phyloP scores from a whole-genome alignment of 92 coral and sea anemone species.

The Epizoanthus illoricatus region DNA sequence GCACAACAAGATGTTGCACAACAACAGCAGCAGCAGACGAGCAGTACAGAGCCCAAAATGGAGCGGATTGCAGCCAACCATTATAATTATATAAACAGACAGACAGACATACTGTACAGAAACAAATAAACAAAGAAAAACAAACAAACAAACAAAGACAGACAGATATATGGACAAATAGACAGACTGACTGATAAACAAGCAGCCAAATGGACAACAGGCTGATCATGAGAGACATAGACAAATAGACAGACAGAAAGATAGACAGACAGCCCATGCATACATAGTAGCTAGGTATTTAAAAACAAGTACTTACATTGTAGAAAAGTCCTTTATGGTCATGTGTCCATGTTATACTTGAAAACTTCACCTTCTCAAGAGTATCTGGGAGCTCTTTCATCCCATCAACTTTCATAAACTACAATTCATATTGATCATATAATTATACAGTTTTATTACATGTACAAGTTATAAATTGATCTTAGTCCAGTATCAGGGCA shows the following conservation, averaged over 20 bases:
- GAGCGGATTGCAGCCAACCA: too few relatives aligned
- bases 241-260: neutral
- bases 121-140: too few relatives aligned
- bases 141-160: too few relatives aligned
- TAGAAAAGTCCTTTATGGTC: conserved; percentile 94
- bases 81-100: neutral
- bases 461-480: too few relatives aligned
- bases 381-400: conserved; percentile 72
- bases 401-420: conserved; percentile 87
- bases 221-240: too few relatives aligned
- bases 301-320: conserved; percentile 76
- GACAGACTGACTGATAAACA: too few relatives aligned
- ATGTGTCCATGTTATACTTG: conserved; percentile 96
- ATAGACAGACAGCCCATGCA: neutral
- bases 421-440: conserved; percentile 7
- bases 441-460: neutral
- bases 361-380: conserved; percentile 89
- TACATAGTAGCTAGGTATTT: neutral
- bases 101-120: too few relatives aligned
- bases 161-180: neutral
- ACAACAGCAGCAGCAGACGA: too few relatives aligned
- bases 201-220: too few relatives aligned
- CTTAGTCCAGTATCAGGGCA: too few relatives aligned
- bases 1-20: too few relatives aligned
- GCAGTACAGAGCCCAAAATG: too few relatives aligned